phyloP scores from a whole-genome alignment of 2,888 invertebrate species.

The Clostera curtula region DNA sequence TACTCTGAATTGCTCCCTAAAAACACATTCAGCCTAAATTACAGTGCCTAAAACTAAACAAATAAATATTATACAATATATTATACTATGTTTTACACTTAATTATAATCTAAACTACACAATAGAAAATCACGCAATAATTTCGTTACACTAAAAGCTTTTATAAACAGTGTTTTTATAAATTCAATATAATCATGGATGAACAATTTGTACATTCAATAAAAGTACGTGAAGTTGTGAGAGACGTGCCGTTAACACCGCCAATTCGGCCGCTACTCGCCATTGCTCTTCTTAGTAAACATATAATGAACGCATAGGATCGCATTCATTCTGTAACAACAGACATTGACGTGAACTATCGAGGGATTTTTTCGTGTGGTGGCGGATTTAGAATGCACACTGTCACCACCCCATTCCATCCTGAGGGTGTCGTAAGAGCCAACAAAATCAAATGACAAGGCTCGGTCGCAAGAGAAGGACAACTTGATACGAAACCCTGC shows the following conservation, averaged over 20 bases:
- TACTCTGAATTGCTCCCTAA: conserved; percentile 32
- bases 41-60: conserved; percentile 46
- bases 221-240: conserved; percentile 19
- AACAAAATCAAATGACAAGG: no score
- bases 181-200: conserved; percentile 14
- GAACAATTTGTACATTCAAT: conserved; percentile 29
- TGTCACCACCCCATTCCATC: no score
- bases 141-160: conserved; percentile 22
- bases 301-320: conserved; percentile 55
- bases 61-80: conserved; percentile 48
- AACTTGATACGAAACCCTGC: no score
- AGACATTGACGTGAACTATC: conserved; percentile 7
- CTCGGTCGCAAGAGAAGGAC: no score
- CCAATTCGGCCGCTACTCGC: conserved; percentile 30
- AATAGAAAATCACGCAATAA: conserved; percentile 19
- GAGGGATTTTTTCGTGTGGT: no score
- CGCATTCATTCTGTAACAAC: conserved; percentile 62
- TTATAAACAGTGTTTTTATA: conserved; percentile 16
- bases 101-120: conserved; percentile 21
- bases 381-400: no score
- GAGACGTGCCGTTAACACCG: conserved; percentile 11
- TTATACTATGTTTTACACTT: conserved; percentile 24
- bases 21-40: conserved; percentile 42
- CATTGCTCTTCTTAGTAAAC: conserved; percentile 44
- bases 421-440: no score